These are phyloP conservation scores for Brachionus paranguensis DNA, from an alignment of 1,140 invertebrate genomes.

Conservation along the genomic window DNA sequence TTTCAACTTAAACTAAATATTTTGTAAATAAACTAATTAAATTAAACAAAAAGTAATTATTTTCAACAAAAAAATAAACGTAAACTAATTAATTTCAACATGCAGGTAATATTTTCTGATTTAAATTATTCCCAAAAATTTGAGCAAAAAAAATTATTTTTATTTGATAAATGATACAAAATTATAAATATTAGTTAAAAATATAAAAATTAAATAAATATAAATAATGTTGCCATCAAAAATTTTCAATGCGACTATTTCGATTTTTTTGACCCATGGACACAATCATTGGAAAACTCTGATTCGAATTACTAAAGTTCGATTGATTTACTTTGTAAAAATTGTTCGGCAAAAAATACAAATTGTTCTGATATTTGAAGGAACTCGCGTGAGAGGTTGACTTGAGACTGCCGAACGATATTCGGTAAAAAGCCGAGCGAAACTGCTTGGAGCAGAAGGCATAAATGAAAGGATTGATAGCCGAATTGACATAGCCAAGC, in stretches of 20 bases:
- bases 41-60: no score
- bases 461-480: slow-evolving; percentile 67
- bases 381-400: neutral
- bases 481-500: slow-evolving; percentile 97
- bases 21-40: no score
- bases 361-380: neutral
- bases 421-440: slow-evolving; percentile 40
- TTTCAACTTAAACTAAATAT: no score
- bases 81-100: no score
- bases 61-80: no score
- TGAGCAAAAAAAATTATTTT: no score
- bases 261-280: neutral
- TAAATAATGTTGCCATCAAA: neutral
- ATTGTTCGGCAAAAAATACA: slow-evolving; percentile 7
- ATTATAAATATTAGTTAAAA: no score
- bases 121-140: no score
- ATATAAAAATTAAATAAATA: no score
- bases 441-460: slow-evolving; percentile 41
- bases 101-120: no score
- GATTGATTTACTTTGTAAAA: neutral
- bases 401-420: slow-evolving; percentile 15
- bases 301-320: neutral
- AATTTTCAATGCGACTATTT: neutral
- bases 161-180: no score
- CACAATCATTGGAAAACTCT: neutral